A percentile compares a stretch with the other conserved stretches of the same genome.
phyloP scores from a whole-genome alignment of 2,888 invertebrate species.

The Dicranocentrus wangi region DNA sequence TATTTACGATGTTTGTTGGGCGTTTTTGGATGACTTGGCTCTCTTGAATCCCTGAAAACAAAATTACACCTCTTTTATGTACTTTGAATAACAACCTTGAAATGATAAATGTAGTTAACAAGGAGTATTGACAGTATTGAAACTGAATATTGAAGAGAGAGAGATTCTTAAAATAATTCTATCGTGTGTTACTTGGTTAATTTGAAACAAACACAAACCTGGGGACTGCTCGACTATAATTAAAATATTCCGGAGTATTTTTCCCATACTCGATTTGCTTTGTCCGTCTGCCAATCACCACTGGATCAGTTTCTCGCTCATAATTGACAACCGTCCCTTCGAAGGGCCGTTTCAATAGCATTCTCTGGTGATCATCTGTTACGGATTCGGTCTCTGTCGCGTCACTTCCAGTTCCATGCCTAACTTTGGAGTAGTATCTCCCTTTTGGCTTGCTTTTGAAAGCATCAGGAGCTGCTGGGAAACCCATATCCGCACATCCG shows the following conservation, averaged over 20 bases:
- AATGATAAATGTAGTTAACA: no score
- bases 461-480: background rate
- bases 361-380: background rate
- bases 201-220: no score
- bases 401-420: background rate
- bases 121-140: no score
- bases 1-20: constrained; percentile 91
- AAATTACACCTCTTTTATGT: no score
- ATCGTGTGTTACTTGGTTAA: no score
- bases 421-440: background rate
- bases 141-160: no score
- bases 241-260: constrained; percentile 68
- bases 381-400: background rate
- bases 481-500: background rate
- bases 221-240: constrained; percentile 68
- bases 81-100: no score
- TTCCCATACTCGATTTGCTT: constrained; percentile 72
- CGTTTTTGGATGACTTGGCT: constrained; percentile 87
- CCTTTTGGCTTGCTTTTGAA: no score
- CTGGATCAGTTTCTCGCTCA: constrained; percentile 68
- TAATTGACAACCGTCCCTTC: constrained; percentile 34
- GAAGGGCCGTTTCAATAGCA: constrained; percentile 37
- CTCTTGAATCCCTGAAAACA: constrained; percentile 77
- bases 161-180: no score
- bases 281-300: constrained; percentile 59